Evolutionary conservation across 2,113 vertebrate species (phyloP), one percentile per base, ranked within the genome.

Genomic region (Hypanus sabinus): DNA sequence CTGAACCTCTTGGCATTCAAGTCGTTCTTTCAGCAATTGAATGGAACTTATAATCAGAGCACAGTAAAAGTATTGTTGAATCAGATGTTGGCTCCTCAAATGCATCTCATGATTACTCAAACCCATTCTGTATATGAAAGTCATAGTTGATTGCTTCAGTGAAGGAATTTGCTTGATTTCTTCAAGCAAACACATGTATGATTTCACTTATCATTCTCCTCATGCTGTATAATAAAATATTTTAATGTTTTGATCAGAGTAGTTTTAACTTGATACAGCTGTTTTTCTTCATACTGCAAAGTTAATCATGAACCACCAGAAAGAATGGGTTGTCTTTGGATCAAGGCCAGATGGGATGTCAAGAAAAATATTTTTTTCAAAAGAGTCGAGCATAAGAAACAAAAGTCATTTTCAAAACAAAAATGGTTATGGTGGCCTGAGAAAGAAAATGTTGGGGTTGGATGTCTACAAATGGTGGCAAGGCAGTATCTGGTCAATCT

Each of bases 261-360:
- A 92, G 71, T 92, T 70, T 92, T 92, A 92, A 92, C 90, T 71
- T 36, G 36, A 92, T 92, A 46, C 90, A 92, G 90, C 90, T 92
- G 90, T 70, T 20, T 70, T 38, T 60, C 65, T 71, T 71, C 20
- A 27, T 71, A 38, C 90, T 22, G 18, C 33, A 92, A 71, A 71
- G 65, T 92, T 92, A 92, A 70, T 71, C 90, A 92, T 73, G 33
- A 92, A 92, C 90, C 33, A 92, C 90, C 38, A 65, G 71, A 30
- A 71, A 92, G 16, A 73, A 93, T 75, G 46, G 90, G 90, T 93
- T 93, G 70, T 55, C 91, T 93, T 93, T 93, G 70, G 91, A 93
- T 38, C 22, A 12, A 55, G 24, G 91, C 68, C 91, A 93, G n/a
- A 73, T 36, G 24, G 60, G 91, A 73, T 4, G 20, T 38, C 20